These are phyloP conservation scores for Amphipyra tragopoginis DNA, from an alignment of 2,888 invertebrate genomes.

Conservation along the genomic window DNA sequence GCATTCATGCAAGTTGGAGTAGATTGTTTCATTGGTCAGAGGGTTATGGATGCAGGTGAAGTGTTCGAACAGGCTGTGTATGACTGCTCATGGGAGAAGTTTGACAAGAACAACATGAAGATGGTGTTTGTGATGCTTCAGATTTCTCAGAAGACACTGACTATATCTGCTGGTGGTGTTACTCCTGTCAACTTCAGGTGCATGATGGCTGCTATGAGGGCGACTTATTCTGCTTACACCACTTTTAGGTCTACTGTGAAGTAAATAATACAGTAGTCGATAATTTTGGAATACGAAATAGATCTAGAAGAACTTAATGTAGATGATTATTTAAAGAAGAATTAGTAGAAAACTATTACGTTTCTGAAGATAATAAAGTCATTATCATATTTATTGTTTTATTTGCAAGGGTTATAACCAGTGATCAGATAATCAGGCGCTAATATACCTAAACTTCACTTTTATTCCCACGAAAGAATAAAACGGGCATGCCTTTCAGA, in stretches of 20 bases:
- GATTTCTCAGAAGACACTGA: slow-evolving; percentile 71
- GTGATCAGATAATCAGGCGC: no score
- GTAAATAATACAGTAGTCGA: not conserved
- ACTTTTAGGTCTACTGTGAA: slow-evolving; percentile 68
- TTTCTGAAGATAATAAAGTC: no score
- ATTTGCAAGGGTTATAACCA: no score
- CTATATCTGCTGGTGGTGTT: slow-evolving; percentile 74
- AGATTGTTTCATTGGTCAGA: slow-evolving; percentile 75
- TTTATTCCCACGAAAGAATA: no score
- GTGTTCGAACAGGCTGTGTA: slow-evolving; percentile 73
- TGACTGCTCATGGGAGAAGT: slow-evolving; percentile 77
- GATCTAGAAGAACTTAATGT: not conserved
- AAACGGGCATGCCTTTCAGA: no score
- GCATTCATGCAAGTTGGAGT: slow-evolving; percentile 66
- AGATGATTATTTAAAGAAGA: no score
- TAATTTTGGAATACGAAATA: not conserved
- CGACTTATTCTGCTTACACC: slow-evolving; percentile 75
- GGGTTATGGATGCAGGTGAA: slow-evolving; percentile 69
- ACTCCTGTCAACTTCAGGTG: slow-evolving; percentile 67
- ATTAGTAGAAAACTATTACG: no score
- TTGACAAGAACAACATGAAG: slow-evolving; percentile 71
- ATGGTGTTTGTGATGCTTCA: slow-evolving; percentile 72
- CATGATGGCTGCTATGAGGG: slow-evolving; percentile 69
- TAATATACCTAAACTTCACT: no score
- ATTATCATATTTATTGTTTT: no score